These are phyloP conservation scores for Poecilia gillii DNA, from an alignment of 2,797 vertebrate species.

Conservation along the genomic window DNA sequence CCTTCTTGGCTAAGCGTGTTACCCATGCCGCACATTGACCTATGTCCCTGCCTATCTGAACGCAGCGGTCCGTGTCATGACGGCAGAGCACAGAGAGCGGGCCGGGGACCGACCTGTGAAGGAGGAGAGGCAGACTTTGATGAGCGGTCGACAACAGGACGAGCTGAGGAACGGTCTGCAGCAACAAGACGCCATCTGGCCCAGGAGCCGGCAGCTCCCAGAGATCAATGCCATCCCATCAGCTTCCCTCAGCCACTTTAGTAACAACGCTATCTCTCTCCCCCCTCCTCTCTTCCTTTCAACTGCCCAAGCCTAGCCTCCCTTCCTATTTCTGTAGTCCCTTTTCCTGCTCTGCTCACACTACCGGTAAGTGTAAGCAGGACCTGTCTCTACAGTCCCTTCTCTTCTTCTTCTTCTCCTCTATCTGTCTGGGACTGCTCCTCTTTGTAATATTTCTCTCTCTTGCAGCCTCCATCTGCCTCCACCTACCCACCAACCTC, in stretches of 20 bases:
- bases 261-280: slow-evolving; percentile 49
- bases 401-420: slow-evolving; percentile 26
- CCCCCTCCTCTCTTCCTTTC: slow-evolving; percentile 53
- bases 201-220: slow-evolving; percentile 70
- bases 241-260: slow-evolving; percentile 49
- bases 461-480: slow-evolving; percentile 65
- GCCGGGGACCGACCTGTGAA: slow-evolving; percentile 84
- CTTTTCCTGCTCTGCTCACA: slow-evolving; percentile 52
- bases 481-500: slow-evolving; percentile 66
- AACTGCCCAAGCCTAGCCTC: slow-evolving; percentile 52
- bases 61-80: slow-evolving; percentile 67
- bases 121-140: slow-evolving; percentile 84
- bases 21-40: slow-evolving; percentile 76
- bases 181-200: slow-evolving; percentile 81
- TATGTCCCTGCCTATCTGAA: slow-evolving; percentile 64
- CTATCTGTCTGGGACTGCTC: slow-evolving; percentile 53
- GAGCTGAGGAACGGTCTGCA: slow-evolving; percentile 76
- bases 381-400: slow-evolving; percentile 24
- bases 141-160: slow-evolving; percentile 74
- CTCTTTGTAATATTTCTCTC: slow-evolving; percentile 58
- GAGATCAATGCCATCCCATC: slow-evolving; percentile 74
- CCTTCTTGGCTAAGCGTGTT: slow-evolving; percentile 82
- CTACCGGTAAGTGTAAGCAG: slow-evolving; percentile 19
- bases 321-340: slow-evolving; percentile 52
- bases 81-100: slow-evolving; percentile 56